Base-by-base conservation (phyloP, 2,888 invertebrate species). In the Atherix ibis region DNA sequence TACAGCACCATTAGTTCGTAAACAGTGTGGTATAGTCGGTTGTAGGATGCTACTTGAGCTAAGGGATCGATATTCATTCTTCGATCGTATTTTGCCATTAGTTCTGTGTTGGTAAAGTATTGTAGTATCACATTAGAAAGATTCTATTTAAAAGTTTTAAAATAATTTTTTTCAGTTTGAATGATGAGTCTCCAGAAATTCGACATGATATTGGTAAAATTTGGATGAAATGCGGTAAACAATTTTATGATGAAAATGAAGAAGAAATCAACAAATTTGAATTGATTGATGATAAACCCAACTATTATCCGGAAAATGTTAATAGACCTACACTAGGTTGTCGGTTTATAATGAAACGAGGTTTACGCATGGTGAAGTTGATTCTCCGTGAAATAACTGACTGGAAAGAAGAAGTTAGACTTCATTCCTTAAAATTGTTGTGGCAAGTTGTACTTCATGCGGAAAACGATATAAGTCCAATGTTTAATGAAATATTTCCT, bases 281-380 rank as follows among this genome's bases (percentile, higher is more conserved):
- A 56, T 84, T 80, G 53, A 66, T 76, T 6, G 68, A 69, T 36
- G 67, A 71, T 33, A 62, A 66, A 3, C 75, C 76, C 0, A 50
- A 63, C 4, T 78, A 87, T 53, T 91, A 91, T 62, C 88, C 88
- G 2, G 53, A 66, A 29, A 58, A 67, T 44, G 60, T 81, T 9
- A 63, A 65, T 38, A 68, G 91, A n/a, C 89, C 91, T 1, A 83
- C 82, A 48, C 64, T 91, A 14, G 91, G 91, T 1, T 94, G 94
- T 51, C 71, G 91, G 6, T 67, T 68, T 3, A 58, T 94, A 31
- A 79, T 83, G 1, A 76, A 79, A 49, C 69, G 73, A 37, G 76
- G 87, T 49, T 37, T 62, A 13, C 49, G 52, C 5, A 38, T 62
- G 3, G 36, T 59, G 3, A 44, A 47, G n/a, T 36, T 55, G 4